Base-by-base conservation (phyloP, 2,113 vertebrate species). In the Dipodomys stephensi region DNA sequence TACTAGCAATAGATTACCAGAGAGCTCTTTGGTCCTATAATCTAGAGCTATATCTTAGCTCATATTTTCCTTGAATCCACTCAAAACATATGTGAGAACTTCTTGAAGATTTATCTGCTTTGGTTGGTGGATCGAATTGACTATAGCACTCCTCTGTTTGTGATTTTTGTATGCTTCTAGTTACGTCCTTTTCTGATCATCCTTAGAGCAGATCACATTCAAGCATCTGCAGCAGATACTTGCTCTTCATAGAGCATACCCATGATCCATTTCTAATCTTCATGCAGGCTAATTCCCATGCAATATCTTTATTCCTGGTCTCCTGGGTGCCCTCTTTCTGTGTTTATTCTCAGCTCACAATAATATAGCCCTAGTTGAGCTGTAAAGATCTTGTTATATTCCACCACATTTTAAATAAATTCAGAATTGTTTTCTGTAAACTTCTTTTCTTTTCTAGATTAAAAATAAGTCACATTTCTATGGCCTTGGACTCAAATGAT, bases 101-200 rank as follows among this genome's bases (percentile, higher is more conserved):
- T 65, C 78, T 79, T 78, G 18, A 79, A 7, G 69, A 7, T 93
- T 93, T 84, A 30, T 87, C 23, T 87, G 9, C 25, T 86, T 82
- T 60, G 10, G 2, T 20, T 82, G 25, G 12, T 76, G n/a, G 65
- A 35, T 77, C 64, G n/a, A 19, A 10, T 16, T 44, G 27, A 64
- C 67, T 62, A 18, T 25, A 12, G 3, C 7, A 20, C 44, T 69
- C 22, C 30, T 35, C 18, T 20, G 6, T 0, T 8, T 1, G 32
- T 78, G 19, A 4, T 27, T 44, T 64, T 30, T 71, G 0, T 20
- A 28, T 72, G 25, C 79, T 39, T 86, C 74, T 64, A 28, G 32
- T 11, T 12, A 74, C 2, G 44, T 28, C n/a, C 15, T 78, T 72
- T 94, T 84, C 7, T 32, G 49, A 12, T 49, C 25, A 23, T 73